phyloP scores from a whole-genome alignment of 2,888 invertebrate species.

The Crossocerus cetratus region DNA sequence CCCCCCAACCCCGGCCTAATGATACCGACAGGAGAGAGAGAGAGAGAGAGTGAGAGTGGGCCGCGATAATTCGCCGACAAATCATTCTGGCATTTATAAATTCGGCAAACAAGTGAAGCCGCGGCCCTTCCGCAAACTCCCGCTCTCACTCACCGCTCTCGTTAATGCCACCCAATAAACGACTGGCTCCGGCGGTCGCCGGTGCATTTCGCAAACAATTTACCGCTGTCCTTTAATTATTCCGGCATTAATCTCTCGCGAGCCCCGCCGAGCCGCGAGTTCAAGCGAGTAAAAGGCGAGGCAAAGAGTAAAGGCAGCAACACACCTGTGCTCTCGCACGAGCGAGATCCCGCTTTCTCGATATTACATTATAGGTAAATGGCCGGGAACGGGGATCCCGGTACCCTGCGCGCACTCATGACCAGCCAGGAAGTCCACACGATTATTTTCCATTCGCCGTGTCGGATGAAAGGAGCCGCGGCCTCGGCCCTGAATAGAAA shows the following conservation, averaged over 20 bases:
- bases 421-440: background rate
- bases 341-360: background rate
- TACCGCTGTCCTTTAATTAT: background rate
- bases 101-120: background rate
- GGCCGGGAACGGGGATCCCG: background rate
- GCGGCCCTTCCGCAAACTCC: background rate
- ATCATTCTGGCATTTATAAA: constrained; percentile 3
- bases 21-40: background rate
- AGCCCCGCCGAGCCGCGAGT: background rate
- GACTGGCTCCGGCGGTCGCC: background rate
- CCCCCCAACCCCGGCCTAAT: background rate
- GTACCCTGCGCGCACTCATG: background rate
- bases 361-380: constrained; percentile 5
- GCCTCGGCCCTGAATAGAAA: constrained; percentile 33
- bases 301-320: background rate
- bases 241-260: background rate
- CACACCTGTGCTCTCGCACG: background rate
- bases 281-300: background rate
- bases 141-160: background rate
- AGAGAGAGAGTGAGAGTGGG: background rate
- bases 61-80: constrained; percentile 3
- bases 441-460: constrained; percentile 9
- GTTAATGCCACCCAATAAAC: background rate
- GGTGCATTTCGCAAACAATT: background rate
- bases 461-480: constrained; percentile 12